A percentile compares a stretch with the other conserved stretches of the same genome.
These are phyloP conservation scores for Henricia sp. DNA, from an alignment of 53 echinoderm and acorn worm species.

Conservation along the genomic window DNA sequence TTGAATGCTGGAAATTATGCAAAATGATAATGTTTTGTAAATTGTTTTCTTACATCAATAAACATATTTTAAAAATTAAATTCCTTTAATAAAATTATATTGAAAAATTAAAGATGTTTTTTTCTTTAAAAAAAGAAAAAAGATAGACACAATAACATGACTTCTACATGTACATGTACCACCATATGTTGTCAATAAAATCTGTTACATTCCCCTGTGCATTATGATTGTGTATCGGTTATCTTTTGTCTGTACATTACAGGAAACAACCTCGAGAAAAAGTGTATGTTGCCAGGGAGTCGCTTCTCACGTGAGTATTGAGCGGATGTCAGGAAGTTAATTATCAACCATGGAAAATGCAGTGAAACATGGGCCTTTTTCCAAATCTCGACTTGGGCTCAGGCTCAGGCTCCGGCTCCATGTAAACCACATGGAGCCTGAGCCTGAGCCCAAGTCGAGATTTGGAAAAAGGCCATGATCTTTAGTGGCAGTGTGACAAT, in stretches of 20 bases:
- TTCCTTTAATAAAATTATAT: too few species aligned
- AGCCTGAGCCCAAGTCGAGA: background rate
- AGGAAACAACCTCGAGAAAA: conserved; percentile 60
- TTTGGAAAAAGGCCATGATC: background rate
- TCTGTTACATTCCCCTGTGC: background rate
- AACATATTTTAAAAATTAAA: too few species aligned
- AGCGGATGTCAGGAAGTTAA: background rate
- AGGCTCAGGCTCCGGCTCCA: too few species aligned
- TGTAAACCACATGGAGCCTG: background rate
- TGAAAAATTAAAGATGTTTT: too few species aligned
- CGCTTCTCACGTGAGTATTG: conserved; percentile 88
- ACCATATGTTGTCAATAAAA: background rate
- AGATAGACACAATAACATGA: too few species aligned
- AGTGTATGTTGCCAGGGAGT: conserved; percentile 78
- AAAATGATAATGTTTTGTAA: too few species aligned
- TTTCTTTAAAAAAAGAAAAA: too few species aligned
- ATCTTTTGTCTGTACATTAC: background rate
- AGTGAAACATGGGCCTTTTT: background rate
- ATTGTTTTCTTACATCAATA: too few species aligned
- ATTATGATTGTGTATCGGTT: background rate
- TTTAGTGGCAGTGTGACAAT: background rate
- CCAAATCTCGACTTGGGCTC: too few species aligned
- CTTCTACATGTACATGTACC: background rate
- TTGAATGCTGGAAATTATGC: too few species aligned
- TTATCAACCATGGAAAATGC: background rate